Evolutionary conservation across 2,797 vertebrate genomes (phyloP).

Genomic region (Poeciliopsis paucimaculata): DNA sequence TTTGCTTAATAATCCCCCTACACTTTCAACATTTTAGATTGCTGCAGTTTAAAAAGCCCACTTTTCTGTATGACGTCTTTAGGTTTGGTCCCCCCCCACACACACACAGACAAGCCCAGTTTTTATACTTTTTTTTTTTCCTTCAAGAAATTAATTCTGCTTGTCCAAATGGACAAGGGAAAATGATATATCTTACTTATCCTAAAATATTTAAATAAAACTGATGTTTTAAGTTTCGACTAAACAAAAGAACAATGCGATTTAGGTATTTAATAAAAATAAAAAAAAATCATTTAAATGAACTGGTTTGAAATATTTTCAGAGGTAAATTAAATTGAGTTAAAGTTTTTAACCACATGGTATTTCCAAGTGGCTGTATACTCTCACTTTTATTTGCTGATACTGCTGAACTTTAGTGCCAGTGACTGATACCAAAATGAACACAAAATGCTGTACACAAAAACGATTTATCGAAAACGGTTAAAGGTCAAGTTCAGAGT

Average conservation of each 20-base stretch:
- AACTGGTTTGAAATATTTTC: background rate
- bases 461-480: background rate
- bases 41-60: too few species aligned
- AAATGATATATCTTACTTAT: background rate
- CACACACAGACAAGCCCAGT: too few species aligned
- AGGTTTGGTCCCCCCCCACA: too few species aligned
- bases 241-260: background rate
- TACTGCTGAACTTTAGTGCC: background rate
- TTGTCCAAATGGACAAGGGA: background rate
- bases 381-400: background rate
- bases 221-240: background rate
- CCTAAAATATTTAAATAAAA: background rate
- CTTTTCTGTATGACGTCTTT: too few species aligned
- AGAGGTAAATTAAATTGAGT: background rate
- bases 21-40: background rate
- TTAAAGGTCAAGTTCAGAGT: background rate
- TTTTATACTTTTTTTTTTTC: conserved; percentile 10
- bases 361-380: background rate
- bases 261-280: background rate
- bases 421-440: background rate
- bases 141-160: conserved; percentile 37
- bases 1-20: background rate
- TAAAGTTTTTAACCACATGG: background rate
- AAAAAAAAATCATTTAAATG: background rate
- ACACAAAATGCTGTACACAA: background rate